Evolutionary conservation across 2,888 invertebrate species (phyloP), one percentile per base, ranked within the genome.

Genomic region (Andrena fulva): DNA sequence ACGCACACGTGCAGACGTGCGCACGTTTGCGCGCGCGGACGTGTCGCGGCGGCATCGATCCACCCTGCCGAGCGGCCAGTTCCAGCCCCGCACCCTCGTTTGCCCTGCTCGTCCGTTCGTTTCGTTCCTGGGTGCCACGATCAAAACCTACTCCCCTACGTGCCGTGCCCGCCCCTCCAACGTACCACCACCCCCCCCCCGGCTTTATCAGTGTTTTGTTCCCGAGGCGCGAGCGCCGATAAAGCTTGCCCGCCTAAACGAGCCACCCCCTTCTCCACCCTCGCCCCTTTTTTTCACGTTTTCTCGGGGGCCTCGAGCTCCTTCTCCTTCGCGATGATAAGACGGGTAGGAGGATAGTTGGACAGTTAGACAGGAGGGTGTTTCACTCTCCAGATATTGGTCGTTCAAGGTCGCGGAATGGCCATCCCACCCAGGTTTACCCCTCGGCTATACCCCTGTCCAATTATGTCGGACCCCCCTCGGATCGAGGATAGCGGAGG

Each of bases 61-160:
- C 91, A 90, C 89, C 88, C 90, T 89, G 88, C 89, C 90, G 87
- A 52, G 89, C 90, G 89, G 90, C 90, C 89, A 89, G 89, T 91
- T 89, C 89, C 88, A 86, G 88, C 85, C 86, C 88, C 82, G 42
- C 74, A 88, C 64, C 82, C 85, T 76, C 84, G 68, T 84, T 76
- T 71, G 67, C 85, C 83, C 80, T 73, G 75, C 71, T 79, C 74
- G 72, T 66, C 73, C 77, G 80, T 84, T 62, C 83, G 76, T 82
- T 81, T 80, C 79, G 81, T 81, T 63, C 74, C 76, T 81, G 84
- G 82, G 80, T 82, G 73, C 77, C 75, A 54, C 73, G 78, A 86
- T 85, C 78, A 85, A 75, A 71, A 71, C 69, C 72, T 77, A 64
- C 77, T 42, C 50, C 52, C 59, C 70, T 6, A 6, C 31, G 16